phyloP scores from a whole-genome alignment of 2,888 invertebrate genomes.

The Acronicta aceris region DNA sequence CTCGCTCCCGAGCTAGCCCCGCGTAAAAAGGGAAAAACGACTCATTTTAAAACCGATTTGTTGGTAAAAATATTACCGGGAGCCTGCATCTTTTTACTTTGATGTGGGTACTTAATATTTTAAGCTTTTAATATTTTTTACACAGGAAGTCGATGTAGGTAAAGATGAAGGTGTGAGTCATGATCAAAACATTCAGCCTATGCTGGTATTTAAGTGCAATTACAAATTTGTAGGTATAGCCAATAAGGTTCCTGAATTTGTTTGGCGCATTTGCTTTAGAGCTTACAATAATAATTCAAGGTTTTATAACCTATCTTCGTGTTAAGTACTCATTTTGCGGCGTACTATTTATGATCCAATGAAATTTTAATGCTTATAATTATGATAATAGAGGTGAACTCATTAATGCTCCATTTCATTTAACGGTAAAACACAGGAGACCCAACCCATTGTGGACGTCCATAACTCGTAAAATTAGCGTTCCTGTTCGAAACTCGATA shows the following conservation, averaged over 20 bases:
- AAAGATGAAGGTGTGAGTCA: slow-evolving; percentile 29
- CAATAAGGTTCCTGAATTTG: slow-evolving; percentile 33
- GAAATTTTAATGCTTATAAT: slow-evolving; percentile 35
- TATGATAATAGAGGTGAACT: slow-evolving; percentile 41
- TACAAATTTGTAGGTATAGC: slow-evolving; percentile 34
- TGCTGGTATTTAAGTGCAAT: slow-evolving; percentile 35
- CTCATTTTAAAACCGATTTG: slow-evolving; percentile 60
- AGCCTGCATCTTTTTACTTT: slow-evolving; percentile 38
- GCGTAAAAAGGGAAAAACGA: slow-evolving; percentile 49
- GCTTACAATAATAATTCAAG: slow-evolving; percentile 18
- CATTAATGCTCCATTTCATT: slow-evolving; percentile 37
- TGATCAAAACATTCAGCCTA: slow-evolving; percentile 28
- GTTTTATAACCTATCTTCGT: slow-evolving; percentile 24
- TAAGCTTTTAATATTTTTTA: slow-evolving; percentile 27
- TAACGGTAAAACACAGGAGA: slow-evolving; percentile 48
- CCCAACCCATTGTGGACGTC: slow-evolving; percentile 45
- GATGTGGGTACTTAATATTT: slow-evolving; percentile 37
- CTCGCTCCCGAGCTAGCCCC: slow-evolving; percentile 51
- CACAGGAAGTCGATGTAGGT: not conserved
- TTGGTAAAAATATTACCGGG: slow-evolving; percentile 44
- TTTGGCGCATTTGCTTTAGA: slow-evolving; percentile 35
- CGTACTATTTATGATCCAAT: slow-evolving; percentile 21
- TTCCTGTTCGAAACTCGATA: slow-evolving; percentile 58
- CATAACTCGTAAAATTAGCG: slow-evolving; percentile 49
- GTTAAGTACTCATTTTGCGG: slow-evolving; percentile 26